A percentile compares a stretch with the other conserved stretches of the same genome.
These are phyloP conservation scores for Oreohelix idahoensis DNA, from an alignment of 1,140 invertebrate species.

Conservation along the genomic window DNA sequence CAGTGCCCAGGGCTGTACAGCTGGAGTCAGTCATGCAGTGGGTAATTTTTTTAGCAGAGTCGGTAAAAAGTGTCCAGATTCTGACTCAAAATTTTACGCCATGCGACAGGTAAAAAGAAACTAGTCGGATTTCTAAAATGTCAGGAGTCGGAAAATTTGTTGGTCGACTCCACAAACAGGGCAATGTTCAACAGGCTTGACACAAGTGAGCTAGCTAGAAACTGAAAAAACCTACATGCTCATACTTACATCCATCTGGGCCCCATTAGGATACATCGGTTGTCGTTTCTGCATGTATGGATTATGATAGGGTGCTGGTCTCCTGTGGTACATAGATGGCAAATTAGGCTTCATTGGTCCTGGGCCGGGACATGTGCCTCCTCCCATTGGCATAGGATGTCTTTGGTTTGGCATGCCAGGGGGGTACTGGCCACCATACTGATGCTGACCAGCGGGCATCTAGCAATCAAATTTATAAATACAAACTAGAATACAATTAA, in stretches of 20 bases:
- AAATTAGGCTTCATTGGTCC: conserved; percentile 54
- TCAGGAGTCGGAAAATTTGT: too few relatives aligned
- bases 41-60: too few relatives aligned
- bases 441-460: conserved; percentile 51
- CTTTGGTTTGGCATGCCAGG: conserved; percentile 57
- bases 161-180: too few relatives aligned
- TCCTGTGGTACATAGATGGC: conserved; percentile 59
- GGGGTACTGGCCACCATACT: conserved; percentile 50
- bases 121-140: too few relatives aligned
- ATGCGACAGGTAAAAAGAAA: too few relatives aligned
- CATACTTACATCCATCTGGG: conserved; percentile 54
- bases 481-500: too few relatives aligned
- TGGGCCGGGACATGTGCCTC: conserved; percentile 46
- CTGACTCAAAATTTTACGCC: too few relatives aligned
- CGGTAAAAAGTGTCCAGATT: too few relatives aligned
- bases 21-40: too few relatives aligned
- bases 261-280: conserved; percentile 62
- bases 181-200: too few relatives aligned
- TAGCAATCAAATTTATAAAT: neutral
- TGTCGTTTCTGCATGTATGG: conserved; percentile 55
- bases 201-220: too few relatives aligned
- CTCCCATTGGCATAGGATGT: conserved; percentile 48
- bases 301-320: conserved; percentile 63
- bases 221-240: neutral
- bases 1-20: too few relatives aligned